These are phyloP conservation scores for Oncorhynchus clarkii DNA, from an alignment of 2,113 vertebrate genomes.

Conservation along the genomic window DNA sequence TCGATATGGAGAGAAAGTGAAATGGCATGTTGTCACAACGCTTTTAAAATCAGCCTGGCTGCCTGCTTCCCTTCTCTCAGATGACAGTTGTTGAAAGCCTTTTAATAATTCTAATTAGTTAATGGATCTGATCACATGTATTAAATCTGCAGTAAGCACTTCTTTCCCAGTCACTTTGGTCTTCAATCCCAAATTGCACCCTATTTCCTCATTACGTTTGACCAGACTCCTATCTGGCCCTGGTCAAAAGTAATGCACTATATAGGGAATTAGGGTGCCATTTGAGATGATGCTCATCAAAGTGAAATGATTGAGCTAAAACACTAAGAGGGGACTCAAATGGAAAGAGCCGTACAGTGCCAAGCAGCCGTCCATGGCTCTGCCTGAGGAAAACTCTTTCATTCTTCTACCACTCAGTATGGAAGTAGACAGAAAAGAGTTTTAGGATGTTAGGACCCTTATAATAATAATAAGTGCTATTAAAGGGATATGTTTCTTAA, in stretches of 20 bases:
- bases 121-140: conserved; percentile 73
- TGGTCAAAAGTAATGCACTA: too few relatives aligned
- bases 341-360: conserved; percentile 46
- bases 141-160: conserved; percentile 72
- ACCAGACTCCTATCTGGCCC: too few relatives aligned
- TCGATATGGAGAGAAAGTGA: conserved; percentile 49
- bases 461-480: conserved; percentile 83
- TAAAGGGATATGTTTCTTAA: conserved; percentile 94
- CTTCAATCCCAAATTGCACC: conserved; percentile 24
- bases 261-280: background rate
- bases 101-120: conserved; percentile 81
- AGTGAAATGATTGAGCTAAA: conserved; percentile 68
- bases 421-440: conserved; percentile 47
- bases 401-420: conserved; percentile 60
- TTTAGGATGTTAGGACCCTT: conserved; percentile 51
- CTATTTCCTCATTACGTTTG: conserved; percentile 3
- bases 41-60: conserved; percentile 64
- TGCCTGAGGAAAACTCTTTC: conserved; percentile 44
- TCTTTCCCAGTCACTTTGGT: conserved; percentile 45
- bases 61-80: conserved; percentile 25
- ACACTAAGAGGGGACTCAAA: conserved; percentile 62
- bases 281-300: conserved; percentile 32
- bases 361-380: conserved; percentile 59
- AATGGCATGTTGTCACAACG: conserved; percentile 49
- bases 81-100: conserved; percentile 60